Conservation (phyloP, 2,888 invertebrate genomes). For the Athripsodes cinereus region DNA sequence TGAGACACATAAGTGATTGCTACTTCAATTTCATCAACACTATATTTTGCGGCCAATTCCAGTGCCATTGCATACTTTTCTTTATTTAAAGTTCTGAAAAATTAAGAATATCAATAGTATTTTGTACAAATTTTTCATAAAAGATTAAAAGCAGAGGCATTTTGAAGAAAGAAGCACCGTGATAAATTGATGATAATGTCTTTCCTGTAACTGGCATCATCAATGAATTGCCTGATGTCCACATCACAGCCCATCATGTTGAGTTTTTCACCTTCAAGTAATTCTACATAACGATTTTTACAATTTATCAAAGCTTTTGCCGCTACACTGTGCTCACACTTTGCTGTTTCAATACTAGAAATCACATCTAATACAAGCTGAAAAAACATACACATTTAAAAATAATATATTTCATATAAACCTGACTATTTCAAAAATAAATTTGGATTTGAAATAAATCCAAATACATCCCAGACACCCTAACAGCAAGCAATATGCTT, state of each 20-base stretch:
- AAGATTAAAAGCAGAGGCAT: neutral
- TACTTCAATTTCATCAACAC: conserved; percentile 16
- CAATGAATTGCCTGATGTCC: conserved; percentile 19
- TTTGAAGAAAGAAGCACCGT: conserved; percentile 14
- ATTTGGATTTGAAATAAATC: too few species aligned
- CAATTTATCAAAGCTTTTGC: conserved; percentile 15
- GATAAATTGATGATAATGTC: conserved; percentile 17
- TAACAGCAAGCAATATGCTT: too few species aligned
- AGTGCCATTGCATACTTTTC: conserved; percentile 19
- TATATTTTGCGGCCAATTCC: conserved; percentile 21
- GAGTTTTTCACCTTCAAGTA: conserved; percentile 24
- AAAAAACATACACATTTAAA: neutral
- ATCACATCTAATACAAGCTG: conserved; percentile 18
- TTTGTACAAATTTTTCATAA: too few species aligned
- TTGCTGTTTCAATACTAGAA: conserved; percentile 11
- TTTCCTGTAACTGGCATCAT: conserved; percentile 20
- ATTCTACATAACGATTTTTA: conserved; percentile 16
- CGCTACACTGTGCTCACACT: conserved; percentile 4
- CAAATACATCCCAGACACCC: too few species aligned
- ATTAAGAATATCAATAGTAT: neutral
- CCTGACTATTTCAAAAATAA: too few species aligned
- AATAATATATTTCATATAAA: too few species aligned
- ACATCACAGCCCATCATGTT: conserved; percentile 20
- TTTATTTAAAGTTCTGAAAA: conserved; percentile 18
- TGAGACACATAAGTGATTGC: conserved; percentile 17